Percentiles rank a stretch among this genome's conserved stretches.
phyloP scores from a whole-genome alignment of 23 tunicate species.

The Phallusia fumigata region DNA sequence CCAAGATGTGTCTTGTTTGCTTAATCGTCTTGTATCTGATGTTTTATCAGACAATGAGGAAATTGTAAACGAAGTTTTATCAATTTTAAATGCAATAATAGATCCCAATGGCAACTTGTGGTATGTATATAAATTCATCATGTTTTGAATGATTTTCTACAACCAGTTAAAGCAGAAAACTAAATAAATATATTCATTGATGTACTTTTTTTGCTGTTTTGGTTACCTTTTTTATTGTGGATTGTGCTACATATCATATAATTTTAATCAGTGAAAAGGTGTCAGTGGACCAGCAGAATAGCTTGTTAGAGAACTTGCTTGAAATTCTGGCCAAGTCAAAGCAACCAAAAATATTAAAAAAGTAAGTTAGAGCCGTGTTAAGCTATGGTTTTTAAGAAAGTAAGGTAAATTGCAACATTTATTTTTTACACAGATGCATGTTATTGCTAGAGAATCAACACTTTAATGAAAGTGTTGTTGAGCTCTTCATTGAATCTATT shows the following conservation, averaged over 20 bases:
- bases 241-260: too few relatives aligned
- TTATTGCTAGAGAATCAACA: background rate
- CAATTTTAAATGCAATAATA: background rate
- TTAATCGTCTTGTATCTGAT: background rate
- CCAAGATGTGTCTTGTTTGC: background rate
- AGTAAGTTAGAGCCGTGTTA: background rate
- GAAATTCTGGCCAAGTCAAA: background rate
- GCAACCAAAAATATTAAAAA: background rate
- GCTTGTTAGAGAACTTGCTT: background rate
- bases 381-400: too few relatives aligned
- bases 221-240: background rate
- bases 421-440: background rate
- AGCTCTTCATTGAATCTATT: background rate
- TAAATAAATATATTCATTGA: too few relatives aligned
- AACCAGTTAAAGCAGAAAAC: too few relatives aligned
- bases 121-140: background rate
- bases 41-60: background rate
- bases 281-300: background rate
- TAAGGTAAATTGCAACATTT: too few relatives aligned
- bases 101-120: background rate
- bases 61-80: background rate
- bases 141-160: too few relatives aligned
- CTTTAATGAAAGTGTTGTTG: constrained; percentile 1
- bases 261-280: background rate
- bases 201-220: background rate